Percentiles rank a stretch among this genome's conserved stretches.
Conservation (phyloP, 2,113 vertebrate genomes). For the Lethenteron reissneri region DNA sequence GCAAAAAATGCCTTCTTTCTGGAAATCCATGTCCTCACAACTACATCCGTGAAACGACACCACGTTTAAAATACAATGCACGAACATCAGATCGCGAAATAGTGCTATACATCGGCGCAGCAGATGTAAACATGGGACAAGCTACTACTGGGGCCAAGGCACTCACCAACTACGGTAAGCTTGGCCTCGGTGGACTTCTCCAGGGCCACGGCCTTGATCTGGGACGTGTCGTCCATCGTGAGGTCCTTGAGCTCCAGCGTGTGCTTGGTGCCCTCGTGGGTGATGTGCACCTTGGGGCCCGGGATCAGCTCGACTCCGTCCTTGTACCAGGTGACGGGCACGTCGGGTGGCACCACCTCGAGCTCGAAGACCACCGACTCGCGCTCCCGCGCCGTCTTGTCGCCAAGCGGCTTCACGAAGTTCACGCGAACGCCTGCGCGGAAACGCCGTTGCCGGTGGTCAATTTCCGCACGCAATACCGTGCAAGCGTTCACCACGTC, state of each 20-base stretch:
- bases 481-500: too few relatives aligned
- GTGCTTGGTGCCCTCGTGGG: slow-evolving; percentile 5
- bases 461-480: too few relatives aligned
- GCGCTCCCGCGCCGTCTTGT: slow-evolving; percentile 2
- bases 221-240: slow-evolving; percentile 2
- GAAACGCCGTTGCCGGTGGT: too few relatives aligned
- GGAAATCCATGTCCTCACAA: too few relatives aligned
- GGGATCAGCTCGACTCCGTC: neutral
- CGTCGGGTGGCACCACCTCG: neutral
- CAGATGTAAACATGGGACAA: too few relatives aligned
- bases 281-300: neutral
- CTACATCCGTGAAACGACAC: too few relatives aligned
- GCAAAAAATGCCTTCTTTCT: too few relatives aligned
- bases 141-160: too few relatives aligned
- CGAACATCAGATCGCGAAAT: too few relatives aligned
- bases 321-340: slow-evolving; percentile 1
- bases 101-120: too few relatives aligned
- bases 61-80: too few relatives aligned
- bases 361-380: neutral
- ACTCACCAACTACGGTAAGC: neutral
- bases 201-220: neutral
- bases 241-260: slow-evolving; percentile 4
- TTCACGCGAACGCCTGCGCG: neutral
- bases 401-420: neutral
- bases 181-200: slow-evolving; percentile 5